Evolutionary conservation across 2,797 vertebrate genomes (phyloP).

Genomic region (Ctenopoma multispine): DNA sequence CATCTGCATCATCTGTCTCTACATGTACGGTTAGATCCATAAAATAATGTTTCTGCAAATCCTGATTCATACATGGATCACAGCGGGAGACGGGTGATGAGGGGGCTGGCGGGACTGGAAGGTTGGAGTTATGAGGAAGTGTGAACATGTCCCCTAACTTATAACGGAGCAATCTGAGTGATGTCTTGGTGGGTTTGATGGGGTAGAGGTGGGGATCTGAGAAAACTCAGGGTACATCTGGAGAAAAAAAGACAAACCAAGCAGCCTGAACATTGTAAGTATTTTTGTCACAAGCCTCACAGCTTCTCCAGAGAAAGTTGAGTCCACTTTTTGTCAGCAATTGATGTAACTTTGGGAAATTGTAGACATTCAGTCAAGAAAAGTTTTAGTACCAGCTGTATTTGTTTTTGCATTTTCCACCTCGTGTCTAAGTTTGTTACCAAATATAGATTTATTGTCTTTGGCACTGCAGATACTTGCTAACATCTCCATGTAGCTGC

Average conservation of each 20-base stretch:
- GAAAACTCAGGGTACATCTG: slow-evolving; percentile 16
- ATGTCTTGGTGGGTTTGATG: background rate
- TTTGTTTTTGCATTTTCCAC: background rate
- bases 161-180: background rate
- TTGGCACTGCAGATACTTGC: background rate
- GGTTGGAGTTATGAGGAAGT: slow-evolving; percentile 20
- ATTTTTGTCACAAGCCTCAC: slow-evolving; percentile 18
- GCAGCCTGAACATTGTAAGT: background rate
- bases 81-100: slow-evolving; percentile 25
- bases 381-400: background rate
- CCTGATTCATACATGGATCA: slow-evolving; percentile 47
- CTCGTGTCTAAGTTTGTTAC: slow-evolving; percentile 9
- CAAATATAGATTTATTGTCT: slow-evolving; percentile 2
- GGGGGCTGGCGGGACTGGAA: slow-evolving; percentile 7
- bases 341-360: background rate
- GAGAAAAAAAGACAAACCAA: background rate
- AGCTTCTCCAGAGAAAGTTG: background rate
- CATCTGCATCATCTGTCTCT: too few relatives aligned
- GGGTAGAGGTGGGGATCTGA: background rate
- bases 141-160: background rate
- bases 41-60: too few relatives aligned
- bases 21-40: too few relatives aligned
- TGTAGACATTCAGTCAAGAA: background rate
- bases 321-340: background rate
- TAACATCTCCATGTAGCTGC: background rate